Conservation (phyloP, 2,113 vertebrate species). For the Sterna hirundo region DNA sequence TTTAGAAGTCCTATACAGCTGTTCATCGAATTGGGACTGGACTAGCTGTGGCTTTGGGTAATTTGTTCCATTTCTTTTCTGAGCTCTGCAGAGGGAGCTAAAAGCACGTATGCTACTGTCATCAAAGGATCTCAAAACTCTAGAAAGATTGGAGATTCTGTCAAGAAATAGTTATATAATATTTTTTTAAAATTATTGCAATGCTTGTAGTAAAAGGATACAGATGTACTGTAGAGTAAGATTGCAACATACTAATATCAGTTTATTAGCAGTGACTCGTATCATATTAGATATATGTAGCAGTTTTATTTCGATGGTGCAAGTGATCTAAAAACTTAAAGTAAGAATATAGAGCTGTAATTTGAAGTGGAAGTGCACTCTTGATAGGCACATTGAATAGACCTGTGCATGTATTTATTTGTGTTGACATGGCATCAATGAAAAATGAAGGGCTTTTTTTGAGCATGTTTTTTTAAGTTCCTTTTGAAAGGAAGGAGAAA, state of each 20-base stretch:
- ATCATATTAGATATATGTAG: not conserved
- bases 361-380: not conserved
- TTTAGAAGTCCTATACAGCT: not conserved
- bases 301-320: not conserved
- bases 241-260: not conserved
- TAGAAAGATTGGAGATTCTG: not conserved
- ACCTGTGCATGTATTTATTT: not conserved
- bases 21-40: not conserved
- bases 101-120: not conserved
- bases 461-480: not conserved
- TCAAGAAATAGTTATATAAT: not conserved
- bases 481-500: not conserved
- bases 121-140: not conserved
- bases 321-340: not conserved
- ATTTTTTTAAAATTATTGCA: not conserved
- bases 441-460: not conserved
- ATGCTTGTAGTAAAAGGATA: not conserved
- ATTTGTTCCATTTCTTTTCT: not conserved
- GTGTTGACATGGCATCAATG: not conserved
- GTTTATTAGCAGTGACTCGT: not conserved
- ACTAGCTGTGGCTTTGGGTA: not conserved
- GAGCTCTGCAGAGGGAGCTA: conserved; percentile 45
- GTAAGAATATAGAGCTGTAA: not conserved
- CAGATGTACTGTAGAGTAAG: not conserved
- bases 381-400: not conserved